phyloP scores from a whole-genome alignment of 2,113 vertebrate genomes.

The Probosciger aterrimus region DNA sequence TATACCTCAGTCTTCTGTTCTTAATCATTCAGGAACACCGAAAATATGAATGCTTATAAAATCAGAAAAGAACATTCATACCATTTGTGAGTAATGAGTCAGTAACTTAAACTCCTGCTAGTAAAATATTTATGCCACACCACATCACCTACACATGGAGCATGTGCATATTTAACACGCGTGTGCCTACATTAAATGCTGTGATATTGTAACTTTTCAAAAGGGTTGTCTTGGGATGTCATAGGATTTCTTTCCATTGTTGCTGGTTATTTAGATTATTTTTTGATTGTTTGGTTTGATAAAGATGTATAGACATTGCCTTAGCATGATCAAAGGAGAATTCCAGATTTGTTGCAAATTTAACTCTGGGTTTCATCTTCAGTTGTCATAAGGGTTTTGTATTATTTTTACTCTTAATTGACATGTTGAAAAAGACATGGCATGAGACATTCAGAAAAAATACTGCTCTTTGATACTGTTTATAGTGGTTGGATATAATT shows the following conservation, averaged over 20 bases:
- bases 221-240: not conserved
- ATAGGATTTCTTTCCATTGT: not conserved
- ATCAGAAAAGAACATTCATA: conserved; percentile 40
- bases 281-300: not conserved
- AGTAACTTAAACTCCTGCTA: conserved; percentile 16
- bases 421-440: conserved; percentile 7
- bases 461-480: not conserved
- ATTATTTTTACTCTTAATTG: conserved; percentile 1
- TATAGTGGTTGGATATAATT: conserved; percentile 6
- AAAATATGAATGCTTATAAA: not conserved
- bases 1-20: not conserved
- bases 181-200: not conserved
- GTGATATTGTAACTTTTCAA: not conserved
- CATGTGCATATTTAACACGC: not conserved
- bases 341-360: not conserved
- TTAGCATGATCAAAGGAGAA: conserved; percentile 19
- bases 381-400: not conserved
- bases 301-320: not conserved
- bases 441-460: not conserved
- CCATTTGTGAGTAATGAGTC: conserved; percentile 5
- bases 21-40: not conserved
- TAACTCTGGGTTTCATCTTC: conserved; percentile 7
- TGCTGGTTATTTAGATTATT: not conserved
- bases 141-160: conserved; percentile 7
- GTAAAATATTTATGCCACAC: conserved; percentile 34